Percentiles rank a stretch among this genome's conserved stretches.
phyloP scores from a whole-genome alignment of 2,113 vertebrate species.

The Lota lota region DNA sequence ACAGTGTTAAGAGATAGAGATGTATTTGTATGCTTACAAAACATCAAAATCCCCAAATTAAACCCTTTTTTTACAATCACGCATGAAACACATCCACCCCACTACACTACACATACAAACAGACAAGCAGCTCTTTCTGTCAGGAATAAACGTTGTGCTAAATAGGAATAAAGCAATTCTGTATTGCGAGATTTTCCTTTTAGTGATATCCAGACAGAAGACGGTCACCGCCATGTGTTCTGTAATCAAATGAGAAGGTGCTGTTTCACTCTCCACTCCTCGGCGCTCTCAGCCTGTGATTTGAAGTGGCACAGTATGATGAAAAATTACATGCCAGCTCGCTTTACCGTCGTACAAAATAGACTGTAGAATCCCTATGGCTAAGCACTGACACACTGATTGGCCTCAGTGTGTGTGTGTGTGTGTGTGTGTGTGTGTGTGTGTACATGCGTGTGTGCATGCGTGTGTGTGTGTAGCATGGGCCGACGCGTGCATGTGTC shows the following conservation, averaged over 20 bases:
- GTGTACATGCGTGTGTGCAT: background rate
- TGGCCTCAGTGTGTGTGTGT: background rate
- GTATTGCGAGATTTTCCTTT: no score
- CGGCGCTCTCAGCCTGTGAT: constrained; percentile 29
- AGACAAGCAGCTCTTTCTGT: no score
- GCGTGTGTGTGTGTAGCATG: constrained; percentile 45
- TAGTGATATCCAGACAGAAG: no score
- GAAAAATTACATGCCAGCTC: constrained; percentile 38
- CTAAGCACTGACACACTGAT: constrained; percentile 59
- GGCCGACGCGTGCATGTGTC: background rate
- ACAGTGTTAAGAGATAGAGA: background rate
- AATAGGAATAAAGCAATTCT: no score
- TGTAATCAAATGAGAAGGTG: constrained; percentile 48
- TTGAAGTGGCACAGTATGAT: constrained; percentile 47
- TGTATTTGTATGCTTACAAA: no score
- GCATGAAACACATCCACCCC: no score
- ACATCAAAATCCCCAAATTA: no score
- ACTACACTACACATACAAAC: no score
- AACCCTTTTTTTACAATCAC: no score
- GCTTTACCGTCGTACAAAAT: constrained; percentile 50
- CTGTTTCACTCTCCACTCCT: constrained; percentile 15
- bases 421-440: constrained; percentile 7
- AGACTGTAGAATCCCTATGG: constrained; percentile 41
- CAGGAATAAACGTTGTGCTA: no score
- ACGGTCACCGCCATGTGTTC: constrained; percentile 25